These are phyloP conservation scores for Plebejus melissa DNA, from an alignment of 2,888 invertebrate species.

Conservation along the genomic window DNA sequence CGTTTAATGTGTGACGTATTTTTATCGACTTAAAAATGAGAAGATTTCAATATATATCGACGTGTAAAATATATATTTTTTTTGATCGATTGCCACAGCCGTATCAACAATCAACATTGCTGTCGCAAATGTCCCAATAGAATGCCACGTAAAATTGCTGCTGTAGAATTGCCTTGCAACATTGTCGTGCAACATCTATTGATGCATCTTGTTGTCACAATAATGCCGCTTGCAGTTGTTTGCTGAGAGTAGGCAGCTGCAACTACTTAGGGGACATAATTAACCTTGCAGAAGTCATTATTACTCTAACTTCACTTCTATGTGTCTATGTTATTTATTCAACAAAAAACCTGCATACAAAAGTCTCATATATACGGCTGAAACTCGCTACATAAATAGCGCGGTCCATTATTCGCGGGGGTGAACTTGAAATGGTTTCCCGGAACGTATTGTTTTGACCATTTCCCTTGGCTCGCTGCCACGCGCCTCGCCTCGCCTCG, in stretches of 20 bases:
- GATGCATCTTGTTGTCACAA: too few species aligned
- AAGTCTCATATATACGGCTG: not conserved
- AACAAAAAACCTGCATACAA: not conserved
- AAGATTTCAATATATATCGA: too few species aligned
- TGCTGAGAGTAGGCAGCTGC: too few species aligned
- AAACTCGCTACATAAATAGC: slow-evolving; percentile 6
- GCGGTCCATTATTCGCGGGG: slow-evolving; percentile 21
- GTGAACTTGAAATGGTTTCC: slow-evolving; percentile 33
- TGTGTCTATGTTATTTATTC: not conserved
- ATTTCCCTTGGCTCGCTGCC: slow-evolving; percentile 34
- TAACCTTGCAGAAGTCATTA: not conserved
- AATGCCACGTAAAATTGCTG: too few species aligned
- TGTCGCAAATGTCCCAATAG: too few species aligned
- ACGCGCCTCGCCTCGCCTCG: slow-evolving; percentile 26
- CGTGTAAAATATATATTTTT: too few species aligned
- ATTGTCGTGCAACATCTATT: too few species aligned
- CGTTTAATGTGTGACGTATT: not conserved
- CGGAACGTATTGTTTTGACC: slow-evolving; percentile 33
- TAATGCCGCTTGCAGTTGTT: too few species aligned
- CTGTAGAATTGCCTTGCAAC: not conserved
- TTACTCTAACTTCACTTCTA: not conserved
- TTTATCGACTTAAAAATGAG: too few species aligned
- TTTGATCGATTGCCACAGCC: not conserved
- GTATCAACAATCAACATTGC: too few species aligned
- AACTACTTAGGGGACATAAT: not conserved